Percentiles rank a stretch among this genome's conserved stretches.
phyloP scores from a whole-genome alignment of 2,797 vertebrate genomes.

The Coregonus sp. region DNA sequence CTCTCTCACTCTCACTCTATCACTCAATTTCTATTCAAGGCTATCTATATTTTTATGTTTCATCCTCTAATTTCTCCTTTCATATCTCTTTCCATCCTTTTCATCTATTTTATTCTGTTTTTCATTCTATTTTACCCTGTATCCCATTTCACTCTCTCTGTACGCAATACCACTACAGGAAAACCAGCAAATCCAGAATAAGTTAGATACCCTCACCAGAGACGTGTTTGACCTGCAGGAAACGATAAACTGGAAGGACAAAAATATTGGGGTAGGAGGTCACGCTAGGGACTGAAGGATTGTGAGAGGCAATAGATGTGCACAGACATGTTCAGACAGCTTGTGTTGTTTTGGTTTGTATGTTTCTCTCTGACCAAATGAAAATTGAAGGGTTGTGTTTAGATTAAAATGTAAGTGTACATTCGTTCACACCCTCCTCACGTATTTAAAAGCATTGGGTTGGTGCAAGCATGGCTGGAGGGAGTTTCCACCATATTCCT shows the following conservation, averaged over 20 bases:
- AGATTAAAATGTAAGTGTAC: not conserved
- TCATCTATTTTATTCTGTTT: conserved; percentile 32
- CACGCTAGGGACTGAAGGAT: conserved; percentile 58
- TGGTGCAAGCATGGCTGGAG: not conserved
- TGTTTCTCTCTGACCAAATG: not conserved
- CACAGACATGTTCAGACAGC: not conserved
- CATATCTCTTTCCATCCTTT: conserved; percentile 49
- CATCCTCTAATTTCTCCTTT: conserved; percentile 56
- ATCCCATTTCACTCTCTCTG: conserved; percentile 26
- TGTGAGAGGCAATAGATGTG: conserved; percentile 44
- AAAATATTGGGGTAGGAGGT: conserved; percentile 98
- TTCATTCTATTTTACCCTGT: conserved; percentile 33
- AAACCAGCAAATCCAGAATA: conserved; percentile 90
- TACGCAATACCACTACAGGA: conserved; percentile 80
- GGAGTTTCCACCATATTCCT: not conserved
- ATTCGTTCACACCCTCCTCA: not conserved
- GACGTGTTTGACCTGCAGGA: conserved; percentile 98
- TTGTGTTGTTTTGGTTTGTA: not conserved
- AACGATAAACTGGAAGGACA: conserved; percentile 99
- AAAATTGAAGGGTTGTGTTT: not conserved
- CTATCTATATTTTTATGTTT: conserved; percentile 9
- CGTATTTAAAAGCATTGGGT: not conserved
- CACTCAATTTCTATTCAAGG: not conserved
- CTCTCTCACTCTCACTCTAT: too few relatives aligned
- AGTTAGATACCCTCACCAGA: conserved; percentile 91